Conservation (phyloP, 2,797 vertebrate species). For the Darevskia mixta region DNA sequence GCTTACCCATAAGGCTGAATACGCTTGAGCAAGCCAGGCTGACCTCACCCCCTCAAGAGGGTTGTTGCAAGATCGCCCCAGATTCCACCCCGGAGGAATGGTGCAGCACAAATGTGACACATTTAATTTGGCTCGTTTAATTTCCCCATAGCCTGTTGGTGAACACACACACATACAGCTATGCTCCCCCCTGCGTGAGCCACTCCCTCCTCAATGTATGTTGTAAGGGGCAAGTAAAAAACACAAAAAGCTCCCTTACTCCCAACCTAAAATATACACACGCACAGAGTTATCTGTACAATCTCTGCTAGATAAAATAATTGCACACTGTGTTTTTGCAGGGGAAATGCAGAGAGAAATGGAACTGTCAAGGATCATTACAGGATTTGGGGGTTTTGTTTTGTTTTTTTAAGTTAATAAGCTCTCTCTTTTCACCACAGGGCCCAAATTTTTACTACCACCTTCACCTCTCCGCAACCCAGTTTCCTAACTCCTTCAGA, state of each 20-base stretch:
- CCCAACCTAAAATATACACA: background rate
- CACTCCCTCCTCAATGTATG: background rate
- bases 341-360: background rate
- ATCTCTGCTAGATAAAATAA: background rate
- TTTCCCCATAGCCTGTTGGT: background rate
- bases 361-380: background rate
- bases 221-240: background rate
- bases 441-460: background rate
- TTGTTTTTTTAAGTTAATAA: background rate
- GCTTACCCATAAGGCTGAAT: background rate
- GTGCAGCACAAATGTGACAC: background rate
- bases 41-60: background rate
- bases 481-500: background rate
- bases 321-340: background rate
- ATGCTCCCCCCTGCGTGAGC: no score
- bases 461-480: background rate
- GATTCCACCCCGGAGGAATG: background rate
- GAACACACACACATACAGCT: background rate
- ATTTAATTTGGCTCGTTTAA: background rate
- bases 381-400: background rate
- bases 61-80: background rate
- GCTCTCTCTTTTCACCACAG: background rate
- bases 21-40: background rate
- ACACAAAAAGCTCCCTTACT: background rate
- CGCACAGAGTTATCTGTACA: no score